Conservation (phyloP, 1,140 invertebrate species). For the Brachystomella parvula region DNA sequence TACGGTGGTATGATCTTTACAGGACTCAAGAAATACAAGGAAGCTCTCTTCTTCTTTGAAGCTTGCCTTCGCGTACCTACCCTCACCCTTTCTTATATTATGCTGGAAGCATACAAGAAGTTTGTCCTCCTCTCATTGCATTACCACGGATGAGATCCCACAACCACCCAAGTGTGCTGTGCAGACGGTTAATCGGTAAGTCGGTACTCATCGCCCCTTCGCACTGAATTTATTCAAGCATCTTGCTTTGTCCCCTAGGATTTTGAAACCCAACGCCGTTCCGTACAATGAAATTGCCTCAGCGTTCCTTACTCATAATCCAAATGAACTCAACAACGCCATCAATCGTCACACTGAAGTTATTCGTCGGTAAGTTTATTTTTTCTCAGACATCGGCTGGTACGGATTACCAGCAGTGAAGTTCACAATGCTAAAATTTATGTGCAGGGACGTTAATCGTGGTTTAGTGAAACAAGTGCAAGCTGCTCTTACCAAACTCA, state of each 20-base stretch:
- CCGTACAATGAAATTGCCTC: constrained; percentile 84
- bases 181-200: constrained; percentile 36
- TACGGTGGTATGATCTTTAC: constrained; percentile 96
- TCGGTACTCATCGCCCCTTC: not conserved
- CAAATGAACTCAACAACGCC: constrained; percentile 58
- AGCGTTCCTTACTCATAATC: constrained; percentile 68
- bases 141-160: constrained; percentile 72
- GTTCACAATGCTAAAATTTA: constrained; percentile 15
- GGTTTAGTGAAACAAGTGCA: constrained; percentile 65
- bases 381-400: not conserved
- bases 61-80: constrained; percentile 86
- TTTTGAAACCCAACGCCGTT: constrained; percentile 81
- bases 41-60: constrained; percentile 91
- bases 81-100: constrained; percentile 87
- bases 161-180: constrained; percentile 23
- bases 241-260: constrained; percentile 57
- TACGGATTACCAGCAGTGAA: no score
- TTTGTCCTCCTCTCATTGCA: constrained; percentile 86
- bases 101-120: constrained; percentile 95
- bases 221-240: constrained; percentile 1
- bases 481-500: constrained; percentile 85
- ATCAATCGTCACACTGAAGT: constrained; percentile 71
- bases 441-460: constrained; percentile 50
- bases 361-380: constrained; percentile 50
- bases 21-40: constrained; percentile 81